These are phyloP conservation scores for Agonopterix alstromeriana DNA, from an alignment of 2,888 invertebrate species.

Conservation along the genomic window DNA sequence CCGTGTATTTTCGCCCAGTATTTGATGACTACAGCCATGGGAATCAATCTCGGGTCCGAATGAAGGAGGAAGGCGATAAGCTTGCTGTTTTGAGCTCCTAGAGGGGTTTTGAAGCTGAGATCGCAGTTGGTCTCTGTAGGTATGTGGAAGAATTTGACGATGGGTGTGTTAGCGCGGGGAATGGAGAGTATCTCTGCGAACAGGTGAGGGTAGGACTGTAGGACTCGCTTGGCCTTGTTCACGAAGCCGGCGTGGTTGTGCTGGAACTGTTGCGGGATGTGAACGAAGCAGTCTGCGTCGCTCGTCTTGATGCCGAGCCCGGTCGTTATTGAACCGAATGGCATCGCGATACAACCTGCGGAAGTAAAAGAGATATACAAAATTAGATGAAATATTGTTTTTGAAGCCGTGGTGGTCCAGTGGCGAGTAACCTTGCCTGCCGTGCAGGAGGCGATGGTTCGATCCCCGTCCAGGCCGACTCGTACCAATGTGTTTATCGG, in stretches of 20 bases:
- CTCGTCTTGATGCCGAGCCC: slow-evolving; percentile 82
- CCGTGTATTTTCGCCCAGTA: slow-evolving; percentile 83
- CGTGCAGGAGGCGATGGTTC: no score
- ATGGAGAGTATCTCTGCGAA: slow-evolving; percentile 80
- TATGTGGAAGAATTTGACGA: slow-evolving; percentile 83
- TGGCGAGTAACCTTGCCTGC: no score
- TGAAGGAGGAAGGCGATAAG: slow-evolving; percentile 78
- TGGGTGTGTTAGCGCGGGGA: slow-evolving; percentile 85
- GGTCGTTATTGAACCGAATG: slow-evolving; percentile 86
- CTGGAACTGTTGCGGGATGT: slow-evolving; percentile 43
- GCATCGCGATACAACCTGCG: slow-evolving; percentile 56
- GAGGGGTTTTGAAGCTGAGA: slow-evolving; percentile 82
- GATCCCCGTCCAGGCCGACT: no score
- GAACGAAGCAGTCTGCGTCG: slow-evolving; percentile 84
- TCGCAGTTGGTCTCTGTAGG: slow-evolving; percentile 81
- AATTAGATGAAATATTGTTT: no score
- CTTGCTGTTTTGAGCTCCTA: slow-evolving; percentile 82
- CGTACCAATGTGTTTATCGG: no score
- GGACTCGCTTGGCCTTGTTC: slow-evolving; percentile 40
- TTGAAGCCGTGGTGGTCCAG: no score
- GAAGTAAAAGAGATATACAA: not conserved
- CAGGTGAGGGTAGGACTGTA: slow-evolving; percentile 43
- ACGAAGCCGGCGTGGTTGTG: slow-evolving; percentile 26
- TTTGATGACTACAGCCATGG: slow-evolving; percentile 80
- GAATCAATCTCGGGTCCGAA: slow-evolving; percentile 76